Conservation (phyloP, 2,797 vertebrate genomes). For the Clarias platycephalus region DNA sequence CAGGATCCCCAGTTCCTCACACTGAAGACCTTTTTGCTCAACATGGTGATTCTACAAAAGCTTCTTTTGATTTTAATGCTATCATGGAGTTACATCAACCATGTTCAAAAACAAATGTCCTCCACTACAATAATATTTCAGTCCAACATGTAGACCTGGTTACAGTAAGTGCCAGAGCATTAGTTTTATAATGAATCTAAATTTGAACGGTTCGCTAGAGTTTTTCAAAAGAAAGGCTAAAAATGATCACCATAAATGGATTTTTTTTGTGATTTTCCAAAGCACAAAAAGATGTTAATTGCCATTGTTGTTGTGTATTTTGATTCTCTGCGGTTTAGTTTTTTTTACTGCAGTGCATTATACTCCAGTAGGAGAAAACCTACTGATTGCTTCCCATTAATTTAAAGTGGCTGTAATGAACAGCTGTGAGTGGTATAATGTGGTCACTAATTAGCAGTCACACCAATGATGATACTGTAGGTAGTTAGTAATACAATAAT, state of each 20-base stretch:
- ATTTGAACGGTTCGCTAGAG: constrained; percentile 13
- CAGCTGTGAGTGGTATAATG: constrained; percentile 42
- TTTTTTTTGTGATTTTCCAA: constrained; percentile 21
- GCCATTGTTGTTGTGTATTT: constrained; percentile 51
- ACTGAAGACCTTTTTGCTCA: constrained; percentile 30
- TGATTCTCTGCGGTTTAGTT: constrained; percentile 44
- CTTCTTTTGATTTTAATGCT: constrained; percentile 37
- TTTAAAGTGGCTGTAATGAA: constrained; percentile 50
- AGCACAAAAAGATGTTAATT: constrained; percentile 33
- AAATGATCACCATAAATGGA: constrained; percentile 55
- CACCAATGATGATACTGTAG: constrained; percentile 40
- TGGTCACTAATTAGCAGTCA: constrained; percentile 50
- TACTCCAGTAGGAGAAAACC: constrained; percentile 35
- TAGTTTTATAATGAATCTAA: constrained; percentile 7
- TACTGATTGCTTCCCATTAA: constrained; percentile 50
- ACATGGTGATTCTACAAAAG: constrained; percentile 25
- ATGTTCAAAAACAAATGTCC: neutral
- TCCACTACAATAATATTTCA: neutral
- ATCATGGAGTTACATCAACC: constrained; percentile 28
- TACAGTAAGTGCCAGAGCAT: neutral
- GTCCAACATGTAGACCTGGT: neutral
- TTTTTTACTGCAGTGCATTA: constrained; percentile 48
- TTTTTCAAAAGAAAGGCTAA: constrained; percentile 53
- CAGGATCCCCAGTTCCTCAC: constrained; percentile 43
- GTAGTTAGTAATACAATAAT: constrained; percentile 31